Evolutionary conservation across 2,888 invertebrate species (phyloP).

Genomic region (Perizoma flavofasciatum): DNA sequence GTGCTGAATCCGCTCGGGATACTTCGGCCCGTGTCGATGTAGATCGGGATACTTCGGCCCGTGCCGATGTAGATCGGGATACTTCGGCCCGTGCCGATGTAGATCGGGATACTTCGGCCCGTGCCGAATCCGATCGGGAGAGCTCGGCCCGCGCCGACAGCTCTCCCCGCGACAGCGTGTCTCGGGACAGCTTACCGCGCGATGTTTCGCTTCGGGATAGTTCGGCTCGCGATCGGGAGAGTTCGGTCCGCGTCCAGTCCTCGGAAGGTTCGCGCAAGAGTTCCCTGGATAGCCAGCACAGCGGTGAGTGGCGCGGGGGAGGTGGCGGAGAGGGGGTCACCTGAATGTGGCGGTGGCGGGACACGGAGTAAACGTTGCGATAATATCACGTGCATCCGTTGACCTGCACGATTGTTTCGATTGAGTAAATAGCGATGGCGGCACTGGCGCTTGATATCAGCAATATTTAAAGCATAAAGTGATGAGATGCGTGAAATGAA

Average conservation of each 20-base stretch:
- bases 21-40: neutral
- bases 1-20: neutral
- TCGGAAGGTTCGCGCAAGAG: slow-evolving; percentile 32
- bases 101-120: slow-evolving; percentile 6
- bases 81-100: slow-evolving; percentile 4
- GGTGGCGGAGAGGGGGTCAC: slow-evolving; percentile 27
- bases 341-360: slow-evolving; percentile 22
- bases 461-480: too few relatives aligned
- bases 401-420: too few relatives aligned
- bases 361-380: slow-evolving; percentile 10
- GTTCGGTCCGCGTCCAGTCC: slow-evolving; percentile 15
- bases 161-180: neutral
- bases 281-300: slow-evolving; percentile 45
- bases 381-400: neutral
- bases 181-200: neutral
- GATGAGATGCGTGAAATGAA: too few relatives aligned
- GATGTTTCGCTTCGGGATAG: slow-evolving; percentile 4
- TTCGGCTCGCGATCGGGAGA: slow-evolving; percentile 5
- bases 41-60: neutral
- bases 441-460: too few relatives aligned
- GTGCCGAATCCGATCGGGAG: neutral
- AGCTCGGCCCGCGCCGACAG: neutral
- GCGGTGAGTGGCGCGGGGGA: slow-evolving; percentile 51
- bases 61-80: neutral
- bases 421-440: too few relatives aligned